Base-by-base conservation (phyloP, 2,113 vertebrate genomes). In the Perca schrenkii region DNA sequence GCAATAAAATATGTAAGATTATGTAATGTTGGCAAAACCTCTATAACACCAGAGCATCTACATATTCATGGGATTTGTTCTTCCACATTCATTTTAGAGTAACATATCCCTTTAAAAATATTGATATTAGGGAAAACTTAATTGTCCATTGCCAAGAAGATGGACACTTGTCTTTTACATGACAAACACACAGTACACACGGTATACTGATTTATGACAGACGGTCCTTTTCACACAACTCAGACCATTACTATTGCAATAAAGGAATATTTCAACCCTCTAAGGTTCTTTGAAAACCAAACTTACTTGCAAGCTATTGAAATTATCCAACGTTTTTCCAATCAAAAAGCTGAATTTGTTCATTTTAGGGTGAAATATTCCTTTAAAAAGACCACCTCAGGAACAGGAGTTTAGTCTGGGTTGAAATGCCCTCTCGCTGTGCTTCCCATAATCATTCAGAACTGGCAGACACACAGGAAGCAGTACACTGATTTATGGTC, bases 401-500 rank as follows among this genome's bases (percentile, higher is more conserved):
- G 40, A 82, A 43, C 52, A 25, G 2, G 53, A 64, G 75, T 83
- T 77, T 53, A 17, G 68, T 53, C 25, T 68, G 61, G 57, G 63
- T 14, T 76, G 64, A 82, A 53, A 11, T 15, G 50, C 2, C 21
- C 56, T 31, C 73, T 86, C 31, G 28, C 63, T 57, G 69, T 15
- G 62, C 21, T 69, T 79, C 73, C 34, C 25, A 60, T 77, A 77
- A 89, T 89, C 69, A 74, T 68, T 43, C 61, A 71, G 57, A 74
- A 60, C 47, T 57, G 53, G 73, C 69, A 84, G 78, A 84, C 66
- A 67, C 73, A 65, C 68, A 79, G 63, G 77, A 80, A 76, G 54
- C 52, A 64, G 67, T 62, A 65, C 73, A 21, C 73, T 93, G 90
- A 92, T 93, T 92, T 91, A 92, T 88, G 86, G 78, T 83, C 56